These are phyloP conservation scores for Anguilla marmorata DNA, from an alignment of 2,797 vertebrate species.

Conservation along the genomic window DNA sequence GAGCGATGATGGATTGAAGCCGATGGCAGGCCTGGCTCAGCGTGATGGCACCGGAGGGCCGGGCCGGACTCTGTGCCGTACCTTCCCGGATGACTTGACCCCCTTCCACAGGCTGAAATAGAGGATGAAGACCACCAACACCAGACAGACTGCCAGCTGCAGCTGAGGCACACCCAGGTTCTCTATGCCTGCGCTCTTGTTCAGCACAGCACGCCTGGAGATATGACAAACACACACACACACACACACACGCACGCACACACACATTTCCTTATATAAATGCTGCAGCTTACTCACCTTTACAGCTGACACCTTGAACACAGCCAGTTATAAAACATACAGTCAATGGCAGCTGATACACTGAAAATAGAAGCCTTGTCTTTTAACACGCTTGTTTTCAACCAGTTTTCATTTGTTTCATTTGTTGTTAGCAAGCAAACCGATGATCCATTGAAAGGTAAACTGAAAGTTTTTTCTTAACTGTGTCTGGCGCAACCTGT, in stretches of 20 bases:
- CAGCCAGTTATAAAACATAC: no score
- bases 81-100: conserved; percentile 98
- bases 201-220: conserved; percentile 85
- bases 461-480: neutral
- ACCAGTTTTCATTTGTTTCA: neutral
- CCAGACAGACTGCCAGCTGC: conserved; percentile 86
- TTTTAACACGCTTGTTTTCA: no score
- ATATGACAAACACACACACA: neutral
- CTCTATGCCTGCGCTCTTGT: conserved; percentile 86
- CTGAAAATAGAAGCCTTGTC: no score
- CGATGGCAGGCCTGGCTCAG: no score
- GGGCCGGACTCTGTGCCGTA: conserved; percentile 56
- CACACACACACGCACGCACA: neutral
- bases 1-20: neutral
- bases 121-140: conserved; percentile 86
- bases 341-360: no score
- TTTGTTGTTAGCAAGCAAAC: neutral
- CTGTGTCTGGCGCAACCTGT: no score
- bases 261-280: no score
- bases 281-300: no score
- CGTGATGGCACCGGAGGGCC: neutral
- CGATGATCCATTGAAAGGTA: neutral
- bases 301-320: no score
- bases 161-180: conserved; percentile 89
- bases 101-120: conserved; percentile 99